Evolutionary conservation across 2,797 vertebrate species (phyloP).

Genomic region (Sternarchorhynchus goeldii): DNA sequence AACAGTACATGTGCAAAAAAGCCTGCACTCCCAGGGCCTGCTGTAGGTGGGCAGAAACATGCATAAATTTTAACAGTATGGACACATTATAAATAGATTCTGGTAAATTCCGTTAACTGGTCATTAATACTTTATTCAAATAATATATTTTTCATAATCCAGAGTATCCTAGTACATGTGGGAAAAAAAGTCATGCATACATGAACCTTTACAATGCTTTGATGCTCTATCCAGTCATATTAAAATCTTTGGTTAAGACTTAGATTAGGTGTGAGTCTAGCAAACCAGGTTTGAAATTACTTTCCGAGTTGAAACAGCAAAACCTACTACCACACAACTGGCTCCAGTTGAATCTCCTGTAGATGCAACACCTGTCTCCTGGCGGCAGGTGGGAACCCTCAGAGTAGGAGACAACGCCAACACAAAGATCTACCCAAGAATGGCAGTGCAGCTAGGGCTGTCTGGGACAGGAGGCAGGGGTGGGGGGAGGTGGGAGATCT

Average conservation of each 20-base stretch:
- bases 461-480: slow-evolving; percentile 14
- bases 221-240: slow-evolving; percentile 11
- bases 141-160: background rate
- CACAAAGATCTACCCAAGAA: slow-evolving; percentile 45
- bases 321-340: slow-evolving; percentile 32
- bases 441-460: slow-evolving; percentile 36
- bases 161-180: background rate
- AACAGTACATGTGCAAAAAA: background rate
- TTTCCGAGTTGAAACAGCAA: slow-evolving; percentile 1
- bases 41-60: background rate
- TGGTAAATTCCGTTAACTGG: background rate
- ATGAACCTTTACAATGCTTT: background rate
- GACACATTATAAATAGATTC: background rate
- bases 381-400: slow-evolving; percentile 45
- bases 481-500: slow-evolving; percentile 2
- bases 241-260: slow-evolving; percentile 29
- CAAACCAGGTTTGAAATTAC: slow-evolving; percentile 3
- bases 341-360: slow-evolving; percentile 43
- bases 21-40: too few species aligned
- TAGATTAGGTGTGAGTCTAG: slow-evolving; percentile 11
- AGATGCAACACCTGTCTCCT: slow-evolving; percentile 52
- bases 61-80: background rate
- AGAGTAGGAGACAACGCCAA: slow-evolving; percentile 43
- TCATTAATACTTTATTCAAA: background rate
- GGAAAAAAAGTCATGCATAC: background rate